Evolutionary conservation across 2,797 vertebrate species (phyloP).

Genomic region (Merluccius polli): DNA sequence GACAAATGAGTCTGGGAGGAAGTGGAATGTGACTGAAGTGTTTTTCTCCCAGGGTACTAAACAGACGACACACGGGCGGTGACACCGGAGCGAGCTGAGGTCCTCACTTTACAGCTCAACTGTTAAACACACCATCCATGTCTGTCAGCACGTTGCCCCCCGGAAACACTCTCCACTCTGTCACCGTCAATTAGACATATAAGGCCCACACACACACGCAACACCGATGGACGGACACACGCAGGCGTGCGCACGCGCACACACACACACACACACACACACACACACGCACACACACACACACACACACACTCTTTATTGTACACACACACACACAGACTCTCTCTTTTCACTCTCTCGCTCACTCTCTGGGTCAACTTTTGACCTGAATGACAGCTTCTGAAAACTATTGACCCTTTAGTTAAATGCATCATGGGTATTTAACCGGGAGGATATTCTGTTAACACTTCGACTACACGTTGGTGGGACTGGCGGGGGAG

Average conservation of each 20-base stretch:
- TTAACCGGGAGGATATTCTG: too few relatives aligned
- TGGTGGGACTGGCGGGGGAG: neutral
- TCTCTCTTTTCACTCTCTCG: too few relatives aligned
- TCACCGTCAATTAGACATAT: slow-evolving; percentile 22
- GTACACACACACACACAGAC: too few relatives aligned
- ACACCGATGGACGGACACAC: neutral
- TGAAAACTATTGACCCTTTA: neutral
- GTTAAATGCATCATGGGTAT: neutral
- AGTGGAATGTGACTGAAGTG: too few relatives aligned
- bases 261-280: slow-evolving; percentile 8
- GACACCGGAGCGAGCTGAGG: too few relatives aligned
- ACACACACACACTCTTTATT: too few relatives aligned
- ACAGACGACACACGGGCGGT: neutral
- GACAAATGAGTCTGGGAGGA: too few relatives aligned
- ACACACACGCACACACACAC: slow-evolving; percentile 8
- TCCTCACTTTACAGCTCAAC: slow-evolving; percentile 24
- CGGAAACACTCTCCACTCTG: slow-evolving; percentile 44
- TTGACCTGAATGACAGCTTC: neutral
- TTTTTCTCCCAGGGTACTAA: neutral
- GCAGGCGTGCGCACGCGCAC: neutral
- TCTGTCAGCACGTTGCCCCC: slow-evolving; percentile 35
- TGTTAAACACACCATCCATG: slow-evolving; percentile 46
- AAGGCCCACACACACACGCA: neutral
- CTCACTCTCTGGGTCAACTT: neutral
- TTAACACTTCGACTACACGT: neutral